Evolutionary conservation across 2,888 invertebrate species (phyloP).

Genomic region (Drosophila hamatofila): DNA sequence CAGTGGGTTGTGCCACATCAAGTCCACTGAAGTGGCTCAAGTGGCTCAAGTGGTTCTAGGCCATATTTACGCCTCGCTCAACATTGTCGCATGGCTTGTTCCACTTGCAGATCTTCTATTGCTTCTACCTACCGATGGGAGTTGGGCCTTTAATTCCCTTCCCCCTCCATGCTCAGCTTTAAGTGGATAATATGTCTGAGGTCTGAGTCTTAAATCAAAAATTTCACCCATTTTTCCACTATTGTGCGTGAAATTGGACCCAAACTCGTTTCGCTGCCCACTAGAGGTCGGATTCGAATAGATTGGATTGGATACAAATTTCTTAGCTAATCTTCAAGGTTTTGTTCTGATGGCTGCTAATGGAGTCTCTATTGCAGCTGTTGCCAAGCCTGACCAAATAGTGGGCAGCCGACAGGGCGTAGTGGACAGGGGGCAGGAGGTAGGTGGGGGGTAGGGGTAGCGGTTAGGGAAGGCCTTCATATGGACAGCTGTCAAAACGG

Average conservation of each 20-base stretch:
- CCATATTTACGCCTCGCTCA: conserved; percentile 9
- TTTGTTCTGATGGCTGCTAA: conserved; percentile 15
- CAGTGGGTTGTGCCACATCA: conserved; percentile 38
- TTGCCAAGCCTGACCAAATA: conserved; percentile 6
- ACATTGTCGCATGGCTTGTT: background rate
- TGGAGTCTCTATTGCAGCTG: conserved; percentile 1
- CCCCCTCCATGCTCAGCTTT: background rate
- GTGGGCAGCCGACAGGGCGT: background rate
- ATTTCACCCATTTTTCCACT: conserved; percentile 11
- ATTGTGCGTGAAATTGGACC: conserved; percentile 14
- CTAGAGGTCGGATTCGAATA: conserved; percentile 3
- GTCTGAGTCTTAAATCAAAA: background rate
- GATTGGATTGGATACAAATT: conserved; percentile 17
- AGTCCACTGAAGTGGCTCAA: conserved; percentile 6
- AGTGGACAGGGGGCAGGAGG: background rate
- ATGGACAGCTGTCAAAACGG: conserved; percentile 77
- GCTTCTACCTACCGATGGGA: no score
- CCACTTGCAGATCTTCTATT: background rate
- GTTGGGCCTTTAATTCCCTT: background rate
- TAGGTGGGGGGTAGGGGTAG: background rate
- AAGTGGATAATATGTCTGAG: background rate
- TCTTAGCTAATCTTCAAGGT: background rate
- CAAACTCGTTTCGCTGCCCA: background rate
- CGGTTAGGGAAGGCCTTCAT: conserved; percentile 8
- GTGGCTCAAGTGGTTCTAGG: conserved; percentile 20